phyloP scores from a whole-genome alignment of 1,140 invertebrate genomes.

The Aphis gossypii region DNA sequence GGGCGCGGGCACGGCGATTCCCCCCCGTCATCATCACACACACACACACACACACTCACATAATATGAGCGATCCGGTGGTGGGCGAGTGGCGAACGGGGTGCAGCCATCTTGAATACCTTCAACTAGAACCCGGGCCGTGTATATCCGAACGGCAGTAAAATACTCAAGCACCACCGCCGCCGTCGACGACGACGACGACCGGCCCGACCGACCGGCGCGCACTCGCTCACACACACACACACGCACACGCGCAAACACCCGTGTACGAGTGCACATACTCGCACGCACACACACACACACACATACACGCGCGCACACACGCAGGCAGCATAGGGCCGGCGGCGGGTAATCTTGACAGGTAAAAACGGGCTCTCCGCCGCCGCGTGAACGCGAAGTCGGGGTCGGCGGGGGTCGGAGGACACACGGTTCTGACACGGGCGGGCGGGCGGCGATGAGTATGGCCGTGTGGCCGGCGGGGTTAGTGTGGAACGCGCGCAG shows the following conservation, averaged over 20 bases:
- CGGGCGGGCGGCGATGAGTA: background rate
- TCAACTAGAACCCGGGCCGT: constrained; percentile 38
- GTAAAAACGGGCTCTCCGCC: constrained; percentile 56
- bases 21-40: background rate
- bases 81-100: constrained; percentile 56
- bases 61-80: constrained; percentile 36
- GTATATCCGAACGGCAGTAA: constrained; percentile 48
- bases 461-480: constrained; percentile 39
- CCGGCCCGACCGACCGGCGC: background rate
- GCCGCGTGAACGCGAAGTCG: background rate
- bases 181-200: constrained; percentile 1
- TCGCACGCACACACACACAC: background rate
- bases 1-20: constrained; percentile 34
- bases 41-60: background rate
- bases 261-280: background rate
- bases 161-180: constrained; percentile 48
- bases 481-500: constrained; percentile 54
- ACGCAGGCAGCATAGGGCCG: constrained; percentile 14
- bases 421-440: background rate
- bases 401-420: constrained; percentile 17
- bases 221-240: background rate
- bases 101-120: constrained; percentile 57
- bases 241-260: background rate
- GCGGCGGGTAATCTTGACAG: constrained; percentile 54
- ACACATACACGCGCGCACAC: background rate